Conservation (phyloP, 2,797 vertebrate species). For the Rachycentron canadum region DNA sequence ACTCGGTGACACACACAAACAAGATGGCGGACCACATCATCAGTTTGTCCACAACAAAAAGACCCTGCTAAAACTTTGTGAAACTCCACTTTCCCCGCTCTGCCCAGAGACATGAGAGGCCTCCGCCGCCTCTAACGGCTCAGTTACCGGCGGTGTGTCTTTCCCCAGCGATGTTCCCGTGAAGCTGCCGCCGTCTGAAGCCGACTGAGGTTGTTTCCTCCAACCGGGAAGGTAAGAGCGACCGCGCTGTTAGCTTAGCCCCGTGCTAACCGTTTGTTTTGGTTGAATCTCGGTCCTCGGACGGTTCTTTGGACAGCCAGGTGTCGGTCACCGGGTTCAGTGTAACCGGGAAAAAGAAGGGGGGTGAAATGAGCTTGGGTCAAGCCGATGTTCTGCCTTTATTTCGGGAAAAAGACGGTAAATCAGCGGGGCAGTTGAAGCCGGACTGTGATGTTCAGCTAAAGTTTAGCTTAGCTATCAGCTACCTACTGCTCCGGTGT, state of each 20-base stretch:
- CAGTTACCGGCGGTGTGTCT: neutral
- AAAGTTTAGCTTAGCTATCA: conserved; percentile 12
- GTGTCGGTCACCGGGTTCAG: neutral
- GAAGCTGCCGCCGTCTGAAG: conserved; percentile 21
- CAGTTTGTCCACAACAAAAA: conserved; percentile 40
- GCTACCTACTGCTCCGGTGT: neutral
- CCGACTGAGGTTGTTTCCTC: conserved; percentile 31
- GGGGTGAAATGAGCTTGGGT: neutral
- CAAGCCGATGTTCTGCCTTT: neutral
- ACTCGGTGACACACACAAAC: conserved; percentile 13
- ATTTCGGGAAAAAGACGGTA: neutral
- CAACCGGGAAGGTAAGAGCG: conserved; percentile 56
- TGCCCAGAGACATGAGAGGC: conserved; percentile 24
- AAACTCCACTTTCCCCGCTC: conserved; percentile 8
- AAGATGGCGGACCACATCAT: conserved; percentile 69
- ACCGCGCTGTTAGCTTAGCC: conserved; percentile 45
- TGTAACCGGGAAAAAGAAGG: neutral
- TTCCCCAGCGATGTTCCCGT: conserved; percentile 20
- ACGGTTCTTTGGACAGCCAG: neutral
- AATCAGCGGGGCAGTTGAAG: neutral
- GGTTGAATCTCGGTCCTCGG: conserved; percentile 15
- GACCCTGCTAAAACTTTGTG: conserved; percentile 51
- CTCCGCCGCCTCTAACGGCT: neutral
- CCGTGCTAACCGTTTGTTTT: conserved; percentile 51
- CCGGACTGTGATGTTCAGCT: conserved; percentile 2